A percentile compares a stretch with the other conserved stretches of the same genome.
Evolutionary conservation across 2,797 vertebrate species (phyloP).

Genomic region (Centroberyx gerrardi): DNA sequence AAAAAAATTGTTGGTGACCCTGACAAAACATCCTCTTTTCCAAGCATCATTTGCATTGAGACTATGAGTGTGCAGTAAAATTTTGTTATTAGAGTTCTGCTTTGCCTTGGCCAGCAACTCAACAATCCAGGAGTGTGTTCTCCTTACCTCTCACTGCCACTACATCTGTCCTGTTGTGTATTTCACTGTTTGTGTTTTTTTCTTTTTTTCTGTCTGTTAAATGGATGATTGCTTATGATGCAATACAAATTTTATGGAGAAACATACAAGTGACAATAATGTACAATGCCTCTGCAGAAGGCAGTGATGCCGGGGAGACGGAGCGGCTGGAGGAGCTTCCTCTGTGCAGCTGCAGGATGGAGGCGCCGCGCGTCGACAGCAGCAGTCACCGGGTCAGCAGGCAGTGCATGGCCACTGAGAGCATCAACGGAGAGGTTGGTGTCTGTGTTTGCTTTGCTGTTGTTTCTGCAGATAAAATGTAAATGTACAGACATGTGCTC

Average conservation of each 20-base stretch:
- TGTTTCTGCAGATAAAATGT: not conserved
- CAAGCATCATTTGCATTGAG: too few relatives aligned
- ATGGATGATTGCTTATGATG: not conserved
- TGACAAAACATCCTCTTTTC: too few relatives aligned
- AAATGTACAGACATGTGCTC: not conserved
- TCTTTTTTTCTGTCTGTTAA: not conserved
- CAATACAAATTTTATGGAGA: too few relatives aligned
- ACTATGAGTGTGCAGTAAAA: too few relatives aligned
- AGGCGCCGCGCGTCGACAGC: slow-evolving; percentile 92
- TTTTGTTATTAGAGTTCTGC: too few relatives aligned
- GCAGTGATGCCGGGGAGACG: slow-evolving; percentile 90
- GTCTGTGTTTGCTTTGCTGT: slow-evolving; percentile 23
- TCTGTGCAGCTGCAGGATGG: slow-evolving; percentile 95
- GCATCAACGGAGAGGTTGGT: slow-evolving; percentile 91
- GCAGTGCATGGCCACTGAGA: slow-evolving; percentile 94
- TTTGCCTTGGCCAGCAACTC: too few relatives aligned
- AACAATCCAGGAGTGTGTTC: too few relatives aligned
- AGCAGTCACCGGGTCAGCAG: slow-evolving; percentile 84
- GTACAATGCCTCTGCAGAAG: slow-evolving; percentile 73
- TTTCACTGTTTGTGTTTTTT: too few relatives aligned
- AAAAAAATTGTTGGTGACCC: too few relatives aligned
- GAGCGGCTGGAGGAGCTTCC: slow-evolving; percentile 93
- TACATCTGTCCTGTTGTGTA: too few relatives aligned
- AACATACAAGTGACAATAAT: too few relatives aligned
- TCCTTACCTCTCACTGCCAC: too few relatives aligned